Conservation (phyloP, 2,888 invertebrate genomes). For the Dryobota labecula region DNA sequence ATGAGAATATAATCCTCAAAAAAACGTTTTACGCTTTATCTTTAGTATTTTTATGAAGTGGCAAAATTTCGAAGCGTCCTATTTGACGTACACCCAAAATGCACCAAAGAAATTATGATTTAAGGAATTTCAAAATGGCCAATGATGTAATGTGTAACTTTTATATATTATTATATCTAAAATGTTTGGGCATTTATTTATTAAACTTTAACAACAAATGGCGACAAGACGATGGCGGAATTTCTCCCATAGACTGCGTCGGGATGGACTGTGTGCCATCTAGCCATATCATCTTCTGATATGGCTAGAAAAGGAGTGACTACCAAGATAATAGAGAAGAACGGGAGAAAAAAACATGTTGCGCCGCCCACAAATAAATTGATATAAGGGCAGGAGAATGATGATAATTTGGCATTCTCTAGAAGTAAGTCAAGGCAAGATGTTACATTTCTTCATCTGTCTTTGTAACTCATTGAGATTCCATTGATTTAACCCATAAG, state of each 20-base stretch:
- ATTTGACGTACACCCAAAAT: too few species aligned
- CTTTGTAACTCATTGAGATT: background rate
- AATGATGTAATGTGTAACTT: too few species aligned
- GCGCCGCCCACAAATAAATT: background rate
- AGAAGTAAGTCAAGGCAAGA: background rate
- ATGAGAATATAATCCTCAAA: too few species aligned
- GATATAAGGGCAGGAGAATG: fast-evolving
- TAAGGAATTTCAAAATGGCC: too few species aligned
- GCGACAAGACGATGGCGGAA: too few species aligned
- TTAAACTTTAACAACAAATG: background rate
- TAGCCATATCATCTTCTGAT: too few species aligned
- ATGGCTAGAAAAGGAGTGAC: background rate
- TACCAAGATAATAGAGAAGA: background rate
- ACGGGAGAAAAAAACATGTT: background rate
- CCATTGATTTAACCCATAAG: background rate
- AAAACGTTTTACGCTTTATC: too few species aligned
- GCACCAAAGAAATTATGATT: too few species aligned
- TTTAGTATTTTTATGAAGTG: too few species aligned
- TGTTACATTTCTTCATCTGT: too few species aligned
- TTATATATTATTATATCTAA: too few species aligned
- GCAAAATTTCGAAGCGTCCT: too few species aligned
- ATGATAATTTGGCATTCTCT: background rate
- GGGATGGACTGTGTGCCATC: background rate
- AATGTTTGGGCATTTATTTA: background rate
- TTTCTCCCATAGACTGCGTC: background rate